phyloP scores from a whole-genome alignment of 1,140 invertebrate genomes.

The Macrostomum lignano region DNA sequence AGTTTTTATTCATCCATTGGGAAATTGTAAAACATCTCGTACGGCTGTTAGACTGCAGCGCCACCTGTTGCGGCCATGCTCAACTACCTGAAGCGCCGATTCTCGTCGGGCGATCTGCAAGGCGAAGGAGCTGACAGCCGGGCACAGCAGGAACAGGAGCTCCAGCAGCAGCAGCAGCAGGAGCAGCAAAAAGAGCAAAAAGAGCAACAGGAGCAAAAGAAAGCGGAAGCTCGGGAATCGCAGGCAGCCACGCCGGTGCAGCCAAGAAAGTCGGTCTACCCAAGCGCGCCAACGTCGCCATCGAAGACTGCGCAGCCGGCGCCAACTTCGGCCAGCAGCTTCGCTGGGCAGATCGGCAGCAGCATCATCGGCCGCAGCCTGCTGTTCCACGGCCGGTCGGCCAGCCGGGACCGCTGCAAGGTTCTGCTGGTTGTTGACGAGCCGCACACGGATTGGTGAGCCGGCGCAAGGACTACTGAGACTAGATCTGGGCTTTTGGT shows the following conservation, averaged over 20 bases:
- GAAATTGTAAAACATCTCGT: not conserved
- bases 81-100: constrained; percentile 12
- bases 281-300: constrained; percentile 8
- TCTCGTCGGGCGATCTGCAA: constrained; percentile 25
- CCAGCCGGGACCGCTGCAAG: constrained; percentile 65
- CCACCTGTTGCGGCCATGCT: not conserved
- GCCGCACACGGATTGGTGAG: constrained; percentile 79
- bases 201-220: not conserved
- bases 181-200: no score
- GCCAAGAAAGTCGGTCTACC: not conserved
- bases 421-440: constrained; percentile 80
- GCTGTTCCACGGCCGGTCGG: constrained; percentile 33
- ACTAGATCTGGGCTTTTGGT: no score
- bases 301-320: not conserved
- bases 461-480: no score
- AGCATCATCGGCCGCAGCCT: constrained; percentile 9
- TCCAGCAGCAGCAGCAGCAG: not conserved
- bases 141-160: not conserved
- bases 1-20: not conserved
- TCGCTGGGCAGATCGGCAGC: constrained; percentile 4
- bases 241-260: no score
- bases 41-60: no score
- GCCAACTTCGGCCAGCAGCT: constrained; percentile 10
- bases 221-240: no score
- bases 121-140: constrained; percentile 13